Evolutionary conservation across 1,140 invertebrate species (phyloP).

Genomic region (Zaprionus ornatus): DNA sequence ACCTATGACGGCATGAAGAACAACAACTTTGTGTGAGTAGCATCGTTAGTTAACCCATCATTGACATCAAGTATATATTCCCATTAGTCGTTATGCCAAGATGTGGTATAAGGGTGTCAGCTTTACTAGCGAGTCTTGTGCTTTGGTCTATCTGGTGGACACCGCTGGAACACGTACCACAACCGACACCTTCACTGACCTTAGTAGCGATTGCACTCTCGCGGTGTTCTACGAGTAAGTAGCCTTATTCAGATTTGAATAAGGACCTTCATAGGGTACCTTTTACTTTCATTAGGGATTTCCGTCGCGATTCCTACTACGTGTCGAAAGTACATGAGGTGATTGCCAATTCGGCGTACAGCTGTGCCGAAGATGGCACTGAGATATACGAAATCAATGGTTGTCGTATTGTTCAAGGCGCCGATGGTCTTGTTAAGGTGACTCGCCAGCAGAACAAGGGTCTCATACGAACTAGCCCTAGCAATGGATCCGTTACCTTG

Average conservation of each 20-base stretch:
- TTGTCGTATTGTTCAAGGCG: slow-evolving; percentile 91
- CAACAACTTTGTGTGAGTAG: slow-evolving; percentile 78
- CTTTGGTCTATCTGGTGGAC: slow-evolving; percentile 93
- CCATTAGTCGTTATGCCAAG: slow-evolving; percentile 88
- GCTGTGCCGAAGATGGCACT: slow-evolving; percentile 90
- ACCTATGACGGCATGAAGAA: slow-evolving; percentile 80
- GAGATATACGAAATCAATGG: slow-evolving; percentile 94
- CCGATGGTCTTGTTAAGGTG: slow-evolving; percentile 92
- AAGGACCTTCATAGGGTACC: not conserved
- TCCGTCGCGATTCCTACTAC: slow-evolving; percentile 88
- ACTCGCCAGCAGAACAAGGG: slow-evolving; percentile 92
- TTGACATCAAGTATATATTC: not conserved
- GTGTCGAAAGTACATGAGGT: slow-evolving; percentile 89
- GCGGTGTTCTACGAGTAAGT: slow-evolving; percentile 89
- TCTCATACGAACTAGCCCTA: slow-evolving; percentile 90
- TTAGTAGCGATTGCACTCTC: slow-evolving; percentile 91
- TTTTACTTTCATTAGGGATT: slow-evolving; percentile 84
- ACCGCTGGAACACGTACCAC: slow-evolving; percentile 93
- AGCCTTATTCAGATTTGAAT: not conserved
- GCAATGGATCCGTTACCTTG: slow-evolving; percentile 92
- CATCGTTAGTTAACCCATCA: not conserved
- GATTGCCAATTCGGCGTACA: slow-evolving; percentile 89
- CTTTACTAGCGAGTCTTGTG: slow-evolving; percentile 92
- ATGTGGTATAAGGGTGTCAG: slow-evolving; percentile 96
- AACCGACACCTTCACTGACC: slow-evolving; percentile 92